Base-by-base conservation (phyloP, 2,888 invertebrate species). In the Drosophila antonietae region DNA sequence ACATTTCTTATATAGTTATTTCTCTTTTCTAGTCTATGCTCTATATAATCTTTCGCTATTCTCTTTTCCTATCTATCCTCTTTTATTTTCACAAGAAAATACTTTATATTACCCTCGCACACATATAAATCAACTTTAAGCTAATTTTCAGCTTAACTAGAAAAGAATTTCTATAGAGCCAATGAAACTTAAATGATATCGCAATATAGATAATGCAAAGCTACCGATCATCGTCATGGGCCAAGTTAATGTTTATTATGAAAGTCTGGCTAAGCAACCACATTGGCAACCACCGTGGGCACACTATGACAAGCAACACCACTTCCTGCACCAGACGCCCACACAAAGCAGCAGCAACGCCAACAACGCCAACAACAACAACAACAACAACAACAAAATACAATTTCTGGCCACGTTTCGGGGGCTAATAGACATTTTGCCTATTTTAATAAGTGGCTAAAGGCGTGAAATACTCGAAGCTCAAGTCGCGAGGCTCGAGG, bases 381-480 rank as follows among this genome's bases (percentile, higher is more conserved):
- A 8, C n/a, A n/a, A n/a, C n/a, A 20, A 20, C 5, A 31, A 53
- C 14, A 53, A 28, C 39, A 12, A 37, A 39, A 39, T 47, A 67
- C 67, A 51, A 57, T 77, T 62, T 57, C 35, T 72, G 60, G 78
- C 77, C 75, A 75, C 76, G 76, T 73, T 78, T 62, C 39, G 33
- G 62, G 51, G 77, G 64, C 74, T 83, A 85, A 85, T 88, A 85
- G 84, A 85, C 84, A 85, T 88, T 86, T 86, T 87, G 87, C 89
- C 90, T 89, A 87, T 88, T 89, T 91, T 88, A 88, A 88, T 88
- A 88, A 90, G 83, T 78, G 86, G 88, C 83, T 85, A 86, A 90
- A 89, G 90, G 91, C 90, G 88, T 88, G 87, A 90, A 91, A 88
- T 86, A 86, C 80, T 80, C 56, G 55, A 7, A 28, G 41, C 55